Evolutionary conservation across 2,888 invertebrate species (phyloP).

Genomic region (Scaptomyza flava): DNA sequence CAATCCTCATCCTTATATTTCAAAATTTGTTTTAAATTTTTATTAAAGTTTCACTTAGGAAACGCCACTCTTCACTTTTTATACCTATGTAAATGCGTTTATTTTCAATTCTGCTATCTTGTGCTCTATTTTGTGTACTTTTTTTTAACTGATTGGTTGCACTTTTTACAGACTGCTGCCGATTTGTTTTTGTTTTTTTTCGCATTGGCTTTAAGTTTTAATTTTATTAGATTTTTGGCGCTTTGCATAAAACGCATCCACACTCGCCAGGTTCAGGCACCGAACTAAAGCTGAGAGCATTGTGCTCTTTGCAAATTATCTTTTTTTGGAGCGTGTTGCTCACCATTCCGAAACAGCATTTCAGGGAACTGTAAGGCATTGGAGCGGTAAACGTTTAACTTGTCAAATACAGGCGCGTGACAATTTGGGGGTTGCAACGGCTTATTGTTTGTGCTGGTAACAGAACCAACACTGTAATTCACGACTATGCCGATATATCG

Average conservation of each 20-base stretch:
- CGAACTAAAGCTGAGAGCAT: slow-evolving; percentile 73
- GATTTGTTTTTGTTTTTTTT: slow-evolving; percentile 49
- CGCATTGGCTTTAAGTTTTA: slow-evolving; percentile 35
- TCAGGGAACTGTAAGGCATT: slow-evolving; percentile 6
- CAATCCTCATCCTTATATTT: slow-evolving; percentile 42
- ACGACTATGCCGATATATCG: slow-evolving; percentile 18
- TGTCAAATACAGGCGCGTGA: slow-evolving; percentile 28
- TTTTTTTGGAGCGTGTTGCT: slow-evolving; percentile 35
- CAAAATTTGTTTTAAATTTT: not conserved
- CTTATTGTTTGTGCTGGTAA: slow-evolving; percentile 10
- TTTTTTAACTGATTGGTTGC: slow-evolving; percentile 13
- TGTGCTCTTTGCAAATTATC: slow-evolving; percentile 20
- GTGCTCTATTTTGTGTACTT: slow-evolving; percentile 7
- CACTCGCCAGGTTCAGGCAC: slow-evolving; percentile 82
- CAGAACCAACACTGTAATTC: not conserved
- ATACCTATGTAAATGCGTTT: not conserved
- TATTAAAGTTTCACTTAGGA: slow-evolving; percentile 8
- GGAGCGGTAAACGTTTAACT: slow-evolving; percentile 7
- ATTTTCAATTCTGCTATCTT: not conserved
- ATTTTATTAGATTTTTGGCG: slow-evolving; percentile 50
- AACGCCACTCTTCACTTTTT: too few species aligned
- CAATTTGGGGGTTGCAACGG: slow-evolving; percentile 25
- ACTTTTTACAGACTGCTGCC: slow-evolving; percentile 8
- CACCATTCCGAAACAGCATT: slow-evolving; percentile 40
- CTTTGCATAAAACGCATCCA: slow-evolving; percentile 77